Conservation (phyloP, 1,140 invertebrate species). For the Hermetia illucens region DNA sequence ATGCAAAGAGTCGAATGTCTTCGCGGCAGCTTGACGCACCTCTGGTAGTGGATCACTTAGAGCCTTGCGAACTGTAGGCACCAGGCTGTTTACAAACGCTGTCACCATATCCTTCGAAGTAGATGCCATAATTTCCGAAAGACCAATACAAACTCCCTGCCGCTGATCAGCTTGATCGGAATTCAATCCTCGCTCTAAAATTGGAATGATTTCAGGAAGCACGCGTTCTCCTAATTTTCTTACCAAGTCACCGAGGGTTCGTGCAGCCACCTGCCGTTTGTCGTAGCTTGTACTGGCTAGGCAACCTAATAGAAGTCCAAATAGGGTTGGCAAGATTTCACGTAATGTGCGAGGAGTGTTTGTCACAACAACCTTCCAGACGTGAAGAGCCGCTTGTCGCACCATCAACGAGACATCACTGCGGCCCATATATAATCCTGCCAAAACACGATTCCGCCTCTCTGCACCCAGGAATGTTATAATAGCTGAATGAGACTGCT, state of each 20-base stretch:
- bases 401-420: slow-evolving; percentile 96
- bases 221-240: slow-evolving; percentile 95
- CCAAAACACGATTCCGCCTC: slow-evolving; percentile 81
- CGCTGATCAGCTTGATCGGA: slow-evolving; percentile 84
- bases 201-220: slow-evolving; percentile 94
- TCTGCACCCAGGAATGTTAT: slow-evolving; percentile 76
- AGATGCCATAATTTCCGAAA: slow-evolving; percentile 96
- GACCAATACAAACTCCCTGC: slow-evolving; percentile 94
- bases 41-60: slow-evolving; percentile 85
- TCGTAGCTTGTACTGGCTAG: slow-evolving; percentile 91
- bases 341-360: slow-evolving; percentile 93
- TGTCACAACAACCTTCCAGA: slow-evolving; percentile 96
- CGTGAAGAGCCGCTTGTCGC: slow-evolving; percentile 89
- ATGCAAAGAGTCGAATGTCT: slow-evolving; percentile 93
- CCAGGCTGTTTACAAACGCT: slow-evolving; percentile 85
- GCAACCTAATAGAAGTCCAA: slow-evolving; percentile 80
- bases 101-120: slow-evolving; percentile 91
- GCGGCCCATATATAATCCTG: slow-evolving; percentile 93
- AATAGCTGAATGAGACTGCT: slow-evolving; percentile 87
- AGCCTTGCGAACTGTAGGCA: slow-evolving; percentile 92
- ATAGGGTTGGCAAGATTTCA: slow-evolving; percentile 91
- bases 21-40: slow-evolving; percentile 86
- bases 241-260: slow-evolving; percentile 94
- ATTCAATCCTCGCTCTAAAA: slow-evolving; percentile 83
- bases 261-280: slow-evolving; percentile 87